These are phyloP conservation scores for Ips nitidus DNA, from an alignment of 1,140 invertebrate species.

Conservation along the genomic window DNA sequence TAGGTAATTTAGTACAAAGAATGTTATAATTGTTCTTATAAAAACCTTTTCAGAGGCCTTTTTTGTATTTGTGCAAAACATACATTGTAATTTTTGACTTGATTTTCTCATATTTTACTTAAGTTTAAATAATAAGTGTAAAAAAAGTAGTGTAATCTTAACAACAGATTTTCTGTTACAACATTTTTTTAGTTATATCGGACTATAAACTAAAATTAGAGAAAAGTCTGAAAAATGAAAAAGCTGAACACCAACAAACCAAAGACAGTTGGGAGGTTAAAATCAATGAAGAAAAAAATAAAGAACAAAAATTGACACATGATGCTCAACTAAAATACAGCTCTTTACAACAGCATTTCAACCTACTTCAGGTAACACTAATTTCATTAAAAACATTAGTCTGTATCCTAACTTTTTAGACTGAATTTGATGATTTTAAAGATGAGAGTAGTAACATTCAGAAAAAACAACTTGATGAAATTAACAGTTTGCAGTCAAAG, in stretches of 20 bases:
- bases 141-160: no score
- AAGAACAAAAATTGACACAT: conserved; percentile 52
- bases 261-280: conserved; percentile 51
- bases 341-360: conserved; percentile 54
- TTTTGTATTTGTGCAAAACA: no score
- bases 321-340: conserved; percentile 52
- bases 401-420: conserved; percentile 21
- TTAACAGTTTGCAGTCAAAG: conserved; percentile 48
- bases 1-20: neutral
- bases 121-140: neutral
- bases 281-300: conserved; percentile 52
- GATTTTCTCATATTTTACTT: neutral
- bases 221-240: conserved; percentile 54
- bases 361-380: conserved; percentile 50
- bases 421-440: conserved; percentile 50
- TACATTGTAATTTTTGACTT: no score
- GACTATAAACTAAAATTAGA: conserved; percentile 55
- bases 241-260: conserved; percentile 52
- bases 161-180: no score
- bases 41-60: neutral
- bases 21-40: neutral
- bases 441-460: conserved; percentile 46
- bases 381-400: neutral
- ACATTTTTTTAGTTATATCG: conserved; percentile 47
- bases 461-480: conserved; percentile 46